These are phyloP conservation scores for honey bee (Apis mellifera) DNA, from an alignment of 1,140 invertebrate species.

Conservation along the genomic window DNA sequence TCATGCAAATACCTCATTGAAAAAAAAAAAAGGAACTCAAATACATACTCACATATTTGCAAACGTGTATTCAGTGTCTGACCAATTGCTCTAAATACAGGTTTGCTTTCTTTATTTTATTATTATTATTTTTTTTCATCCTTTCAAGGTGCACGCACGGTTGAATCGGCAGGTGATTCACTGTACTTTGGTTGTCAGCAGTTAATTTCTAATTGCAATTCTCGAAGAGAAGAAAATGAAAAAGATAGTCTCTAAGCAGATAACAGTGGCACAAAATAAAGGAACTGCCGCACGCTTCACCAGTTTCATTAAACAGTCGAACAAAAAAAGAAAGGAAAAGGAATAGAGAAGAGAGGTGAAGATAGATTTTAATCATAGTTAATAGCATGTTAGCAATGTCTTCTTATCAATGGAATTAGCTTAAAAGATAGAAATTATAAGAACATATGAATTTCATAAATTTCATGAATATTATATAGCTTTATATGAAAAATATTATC, in stretches of 20 bases:
- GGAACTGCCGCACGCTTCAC: background rate
- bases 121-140: background rate
- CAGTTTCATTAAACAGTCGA: conserved; percentile 1
- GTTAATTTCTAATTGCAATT: conserved; percentile 35
- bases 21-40: background rate
- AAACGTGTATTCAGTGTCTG: background rate
- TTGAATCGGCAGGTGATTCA: conserved; percentile 35
- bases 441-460: background rate
- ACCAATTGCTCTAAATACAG: conserved; percentile 33
- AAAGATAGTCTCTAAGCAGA: background rate
- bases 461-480: background rate
- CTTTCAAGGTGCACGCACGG: conserved; percentile 29
- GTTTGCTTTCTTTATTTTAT: conserved; percentile 25
- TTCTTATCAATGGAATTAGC: conserved; percentile 1
- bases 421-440: conserved; percentile 1
- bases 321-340: background rate
- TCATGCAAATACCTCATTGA: conserved; percentile 19
- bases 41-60: background rate
- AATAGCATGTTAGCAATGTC: background rate
- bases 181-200: conserved; percentile 15
- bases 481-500: background rate
- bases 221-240: background rate
- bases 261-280: background rate
- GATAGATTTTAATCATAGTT: conserved; percentile 1
- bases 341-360: no score